Evolutionary conservation across 1,140 invertebrate genomes (phyloP).

Genomic region (Scaptodrosophila lebanonensis): DNA sequence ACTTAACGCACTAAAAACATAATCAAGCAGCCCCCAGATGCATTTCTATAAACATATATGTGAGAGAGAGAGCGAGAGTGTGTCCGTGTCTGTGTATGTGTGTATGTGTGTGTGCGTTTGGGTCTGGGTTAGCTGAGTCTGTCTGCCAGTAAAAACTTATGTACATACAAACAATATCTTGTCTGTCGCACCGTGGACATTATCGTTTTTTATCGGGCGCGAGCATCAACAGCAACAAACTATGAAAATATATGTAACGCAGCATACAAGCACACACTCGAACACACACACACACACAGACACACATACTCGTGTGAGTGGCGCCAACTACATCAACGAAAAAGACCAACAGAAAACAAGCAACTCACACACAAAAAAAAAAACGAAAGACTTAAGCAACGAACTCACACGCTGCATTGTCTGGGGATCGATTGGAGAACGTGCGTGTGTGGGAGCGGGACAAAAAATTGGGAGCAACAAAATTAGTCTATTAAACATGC

Average conservation of each 20-base stretch:
- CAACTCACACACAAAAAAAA: background rate
- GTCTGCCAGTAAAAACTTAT: background rate
- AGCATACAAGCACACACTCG: background rate
- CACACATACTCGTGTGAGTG: conserved; percentile 13
- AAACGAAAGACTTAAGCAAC: conserved; percentile 66
- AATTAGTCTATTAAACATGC: conserved; percentile 76
- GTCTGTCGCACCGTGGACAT: conserved; percentile 30
- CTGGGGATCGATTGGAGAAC: too few relatives aligned
- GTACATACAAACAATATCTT: background rate
- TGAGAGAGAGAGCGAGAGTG: conserved; percentile 18
- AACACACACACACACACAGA: too few relatives aligned
- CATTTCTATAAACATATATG: conserved; percentile 17
- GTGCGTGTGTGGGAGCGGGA: conserved; percentile 30
- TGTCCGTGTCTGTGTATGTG: background rate
- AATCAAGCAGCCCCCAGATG: conserved; percentile 54
- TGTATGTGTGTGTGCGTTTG: background rate
- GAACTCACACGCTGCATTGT: conserved; percentile 57
- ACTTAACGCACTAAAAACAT: conserved; percentile 75
- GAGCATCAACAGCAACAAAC: conserved; percentile 69
- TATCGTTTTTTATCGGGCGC: conserved; percentile 50
- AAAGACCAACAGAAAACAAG: too few relatives aligned
- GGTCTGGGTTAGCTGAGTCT: background rate
- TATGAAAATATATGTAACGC: conserved; percentile 71
- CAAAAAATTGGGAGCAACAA: conserved; percentile 38
- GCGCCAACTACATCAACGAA: conserved; percentile 54